Evolutionary conservation across 2,888 invertebrate genomes (phyloP).

Genomic region (Julus scanicus): DNA sequence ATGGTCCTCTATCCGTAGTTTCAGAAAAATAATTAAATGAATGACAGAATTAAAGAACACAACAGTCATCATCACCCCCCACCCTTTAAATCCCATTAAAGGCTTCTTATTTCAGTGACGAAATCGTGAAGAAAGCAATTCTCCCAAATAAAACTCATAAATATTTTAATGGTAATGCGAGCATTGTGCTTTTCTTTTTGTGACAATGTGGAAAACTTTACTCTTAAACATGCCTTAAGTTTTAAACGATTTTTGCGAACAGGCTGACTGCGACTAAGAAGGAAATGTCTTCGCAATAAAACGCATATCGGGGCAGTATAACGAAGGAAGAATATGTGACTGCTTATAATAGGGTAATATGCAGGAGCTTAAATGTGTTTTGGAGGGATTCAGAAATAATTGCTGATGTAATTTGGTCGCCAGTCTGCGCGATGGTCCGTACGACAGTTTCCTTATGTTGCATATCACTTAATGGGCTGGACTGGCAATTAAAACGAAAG

Average conservation of each 20-base stretch:
- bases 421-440: conserved; percentile 30
- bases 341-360: conserved; percentile 44
- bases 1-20: neutral
- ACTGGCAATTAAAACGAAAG: conserved; percentile 36
- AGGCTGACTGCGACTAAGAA: neutral
- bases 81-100: neutral
- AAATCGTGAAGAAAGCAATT: neutral
- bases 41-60: conserved; percentile 34
- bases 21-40: conserved; percentile 34
- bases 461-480: conserved; percentile 30
- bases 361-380: conserved; percentile 5
- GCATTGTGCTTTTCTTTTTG: conserved; percentile 5
- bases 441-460: conserved; percentile 30
- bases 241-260: conserved; percentile 22
- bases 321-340: neutral
- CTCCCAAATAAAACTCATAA: conserved; percentile 30
- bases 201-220: neutral
- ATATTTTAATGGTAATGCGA: conserved; percentile 24
- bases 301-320: neutral
- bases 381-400: conserved; percentile 42
- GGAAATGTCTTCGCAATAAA: conserved; percentile 15
- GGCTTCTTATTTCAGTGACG: neutral
- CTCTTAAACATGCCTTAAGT: conserved; percentile 29
- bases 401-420: neutral
- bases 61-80: neutral